Conservation (phyloP, 2,113 vertebrate genomes). For the Pungitius pungitius region DNA sequence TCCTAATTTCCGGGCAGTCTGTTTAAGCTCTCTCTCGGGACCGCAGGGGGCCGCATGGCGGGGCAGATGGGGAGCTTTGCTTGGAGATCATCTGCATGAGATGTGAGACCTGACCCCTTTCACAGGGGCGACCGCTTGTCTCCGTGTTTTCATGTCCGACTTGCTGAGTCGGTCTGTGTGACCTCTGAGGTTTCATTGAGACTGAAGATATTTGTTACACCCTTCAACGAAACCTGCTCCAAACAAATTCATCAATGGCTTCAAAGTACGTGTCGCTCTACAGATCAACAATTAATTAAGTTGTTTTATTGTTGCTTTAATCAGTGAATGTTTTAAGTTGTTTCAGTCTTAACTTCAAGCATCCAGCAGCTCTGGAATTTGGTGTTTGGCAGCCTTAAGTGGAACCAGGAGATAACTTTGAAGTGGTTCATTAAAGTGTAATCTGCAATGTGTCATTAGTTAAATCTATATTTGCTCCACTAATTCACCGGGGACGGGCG, state of each 20-base stretch:
- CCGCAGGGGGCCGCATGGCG: slow-evolving; percentile 25
- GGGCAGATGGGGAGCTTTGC: slow-evolving; percentile 71
- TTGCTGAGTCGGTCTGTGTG: slow-evolving; percentile 16
- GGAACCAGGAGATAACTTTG: neutral
- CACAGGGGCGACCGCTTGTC: slow-evolving; percentile 58
- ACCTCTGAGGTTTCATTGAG: slow-evolving; percentile 31
- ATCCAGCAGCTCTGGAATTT: neutral
- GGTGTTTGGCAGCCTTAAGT: neutral
- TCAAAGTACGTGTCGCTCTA: neutral
- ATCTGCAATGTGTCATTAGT: slow-evolving; percentile 19
- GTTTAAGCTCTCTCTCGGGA: slow-evolving; percentile 70
- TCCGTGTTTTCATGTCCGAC: slow-evolving; percentile 59
- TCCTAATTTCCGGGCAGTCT: slow-evolving; percentile 68
- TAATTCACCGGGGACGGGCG: neutral
- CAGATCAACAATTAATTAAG: neutral
- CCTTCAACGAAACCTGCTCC: slow-evolving; percentile 1
- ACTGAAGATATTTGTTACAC: slow-evolving; percentile 16
- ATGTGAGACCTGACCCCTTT: slow-evolving; percentile 63
- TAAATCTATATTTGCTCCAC: neutral
- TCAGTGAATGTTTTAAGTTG: no score
- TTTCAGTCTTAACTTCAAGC: neutral
- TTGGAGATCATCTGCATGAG: slow-evolving; percentile 60
- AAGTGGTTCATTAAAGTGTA: neutral
- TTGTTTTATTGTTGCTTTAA: no score
- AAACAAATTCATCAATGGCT: slow-evolving; percentile 11